Percentiles rank a stretch among this genome's conserved stretches.
Conservation (phyloP, 2,113 vertebrate genomes). For the Cynocephalus volans region DNA sequence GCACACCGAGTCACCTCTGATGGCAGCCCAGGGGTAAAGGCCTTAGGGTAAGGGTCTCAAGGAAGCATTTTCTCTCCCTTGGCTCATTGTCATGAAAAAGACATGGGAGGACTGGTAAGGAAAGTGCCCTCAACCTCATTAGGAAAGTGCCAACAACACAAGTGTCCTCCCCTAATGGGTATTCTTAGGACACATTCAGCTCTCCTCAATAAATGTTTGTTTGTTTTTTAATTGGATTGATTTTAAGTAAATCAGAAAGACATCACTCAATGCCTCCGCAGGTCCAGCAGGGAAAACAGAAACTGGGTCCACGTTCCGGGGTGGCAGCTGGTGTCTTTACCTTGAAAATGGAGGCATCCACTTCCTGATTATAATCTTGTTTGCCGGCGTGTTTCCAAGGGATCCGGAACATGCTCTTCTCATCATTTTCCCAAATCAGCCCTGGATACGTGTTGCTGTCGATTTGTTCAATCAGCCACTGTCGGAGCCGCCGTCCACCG, state of each 20-base stretch:
- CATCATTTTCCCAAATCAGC: constrained; percentile 96
- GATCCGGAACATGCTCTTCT: constrained; percentile 96
- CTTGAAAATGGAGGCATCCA: constrained; percentile 99
- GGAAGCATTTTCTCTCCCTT: not conserved
- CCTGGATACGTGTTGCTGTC: constrained; percentile 95
- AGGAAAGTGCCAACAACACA: not conserved
- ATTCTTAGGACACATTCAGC: too few species aligned
- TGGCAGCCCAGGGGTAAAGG: not conserved
- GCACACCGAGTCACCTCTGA: fast-evolving
- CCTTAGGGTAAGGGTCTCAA: not conserved
- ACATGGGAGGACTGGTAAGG: fast-evolving
- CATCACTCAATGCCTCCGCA: fast-evolving
- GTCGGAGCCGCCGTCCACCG: constrained; percentile 94
- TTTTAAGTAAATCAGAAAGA: not conserved
- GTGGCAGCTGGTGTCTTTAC: constrained; percentile 81
- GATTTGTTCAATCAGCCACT: constrained; percentile 98
- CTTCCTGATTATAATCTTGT: constrained; percentile 99
- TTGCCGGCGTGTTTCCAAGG: constrained; percentile 99
- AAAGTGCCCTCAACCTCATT: fast-evolving
- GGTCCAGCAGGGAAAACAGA: not conserved
- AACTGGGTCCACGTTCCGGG: fast-evolving
- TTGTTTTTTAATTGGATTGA: not conserved
- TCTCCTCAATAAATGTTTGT: too few species aligned
- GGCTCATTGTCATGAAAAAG: not conserved
- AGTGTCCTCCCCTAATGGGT: not conserved